These are phyloP conservation scores for Amphipoea oculea DNA, from an alignment of 2,888 invertebrate genomes.

Conservation along the genomic window DNA sequence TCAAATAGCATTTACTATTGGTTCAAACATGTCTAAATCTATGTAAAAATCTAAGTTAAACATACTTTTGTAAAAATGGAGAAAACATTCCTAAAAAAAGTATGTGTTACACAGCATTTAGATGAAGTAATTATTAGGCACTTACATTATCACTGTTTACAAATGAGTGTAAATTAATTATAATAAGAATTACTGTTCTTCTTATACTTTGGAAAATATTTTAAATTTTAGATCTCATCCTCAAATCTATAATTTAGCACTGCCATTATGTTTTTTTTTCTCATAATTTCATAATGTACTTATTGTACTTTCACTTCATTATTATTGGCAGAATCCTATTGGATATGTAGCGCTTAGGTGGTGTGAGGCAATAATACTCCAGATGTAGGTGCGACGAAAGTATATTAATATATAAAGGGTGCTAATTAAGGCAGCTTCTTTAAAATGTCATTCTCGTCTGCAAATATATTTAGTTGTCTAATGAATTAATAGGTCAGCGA, in stretches of 20 bases:
- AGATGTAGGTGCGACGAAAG: no score
- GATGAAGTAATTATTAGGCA: constrained; percentile 46
- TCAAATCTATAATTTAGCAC: constrained; percentile 39
- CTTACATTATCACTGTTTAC: constrained; percentile 41
- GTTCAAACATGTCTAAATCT: constrained; percentile 56
- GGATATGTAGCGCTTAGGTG: no score
- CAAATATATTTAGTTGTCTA: no score
- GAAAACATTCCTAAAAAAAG: constrained; percentile 58
- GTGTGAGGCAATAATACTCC: no score
- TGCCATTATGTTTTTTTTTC: constrained; percentile 27
- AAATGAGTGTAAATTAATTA: constrained; percentile 39
- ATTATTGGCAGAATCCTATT: constrained; percentile 20
- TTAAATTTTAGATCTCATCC: constrained; percentile 44
- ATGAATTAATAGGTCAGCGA: no score
- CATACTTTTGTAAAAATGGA: constrained; percentile 33
- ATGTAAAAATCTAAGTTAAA: constrained; percentile 30
- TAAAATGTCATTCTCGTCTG: no score
- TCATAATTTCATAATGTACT: constrained; percentile 3
- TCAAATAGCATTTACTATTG: constrained; percentile 57
- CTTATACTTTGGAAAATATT: constrained; percentile 21
- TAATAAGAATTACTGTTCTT: constrained; percentile 22
- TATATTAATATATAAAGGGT: no score
- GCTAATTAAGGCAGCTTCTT: no score
- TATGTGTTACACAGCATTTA: constrained; percentile 44
- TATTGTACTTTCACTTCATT: constrained; percentile 9